Evolutionary conservation across 2,113 vertebrate species (phyloP).

Genomic region (Leptocoma aspasia): DNA sequence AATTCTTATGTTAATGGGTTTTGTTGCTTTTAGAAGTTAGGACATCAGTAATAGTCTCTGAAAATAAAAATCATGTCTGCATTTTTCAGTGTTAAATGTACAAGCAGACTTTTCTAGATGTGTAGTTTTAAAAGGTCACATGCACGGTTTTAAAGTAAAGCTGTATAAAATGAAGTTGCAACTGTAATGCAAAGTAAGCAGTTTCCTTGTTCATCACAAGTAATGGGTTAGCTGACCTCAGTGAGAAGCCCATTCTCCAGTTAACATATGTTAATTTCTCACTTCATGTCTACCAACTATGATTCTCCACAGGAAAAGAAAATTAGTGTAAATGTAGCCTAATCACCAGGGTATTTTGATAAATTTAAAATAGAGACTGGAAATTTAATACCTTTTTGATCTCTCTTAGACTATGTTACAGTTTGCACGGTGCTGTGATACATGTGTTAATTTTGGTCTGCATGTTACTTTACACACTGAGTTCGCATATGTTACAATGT

Average conservation of each 20-base stretch:
- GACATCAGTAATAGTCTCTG: neutral
- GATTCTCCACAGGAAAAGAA: constrained; percentile 2
- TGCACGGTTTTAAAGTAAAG: neutral
- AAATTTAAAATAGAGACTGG: neutral
- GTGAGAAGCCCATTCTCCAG: neutral
- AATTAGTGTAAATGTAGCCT: neutral
- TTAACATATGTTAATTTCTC: neutral
- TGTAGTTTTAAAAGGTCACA: accelerated
- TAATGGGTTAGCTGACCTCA: neutral
- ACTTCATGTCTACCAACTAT: neutral
- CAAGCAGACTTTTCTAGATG: neutral
- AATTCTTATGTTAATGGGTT: neutral
- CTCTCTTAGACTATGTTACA: neutral
- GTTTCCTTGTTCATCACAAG: neutral
- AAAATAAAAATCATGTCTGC: neutral
- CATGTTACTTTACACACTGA: neutral
- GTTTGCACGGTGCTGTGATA: constrained; percentile 22
- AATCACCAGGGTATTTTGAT: constrained; percentile 28
- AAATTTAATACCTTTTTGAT: neutral
- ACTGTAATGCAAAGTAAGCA: neutral
- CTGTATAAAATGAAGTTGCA: neutral
- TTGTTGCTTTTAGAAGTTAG: neutral
- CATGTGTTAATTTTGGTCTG: constrained; percentile 13
- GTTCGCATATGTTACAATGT: neutral
- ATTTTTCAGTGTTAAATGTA: neutral